Evolutionary conservation across 1,140 invertebrate genomes (phyloP), one percentile per base, ranked within the genome.

Genomic region (Brachionus asplanchnoidis): DNA sequence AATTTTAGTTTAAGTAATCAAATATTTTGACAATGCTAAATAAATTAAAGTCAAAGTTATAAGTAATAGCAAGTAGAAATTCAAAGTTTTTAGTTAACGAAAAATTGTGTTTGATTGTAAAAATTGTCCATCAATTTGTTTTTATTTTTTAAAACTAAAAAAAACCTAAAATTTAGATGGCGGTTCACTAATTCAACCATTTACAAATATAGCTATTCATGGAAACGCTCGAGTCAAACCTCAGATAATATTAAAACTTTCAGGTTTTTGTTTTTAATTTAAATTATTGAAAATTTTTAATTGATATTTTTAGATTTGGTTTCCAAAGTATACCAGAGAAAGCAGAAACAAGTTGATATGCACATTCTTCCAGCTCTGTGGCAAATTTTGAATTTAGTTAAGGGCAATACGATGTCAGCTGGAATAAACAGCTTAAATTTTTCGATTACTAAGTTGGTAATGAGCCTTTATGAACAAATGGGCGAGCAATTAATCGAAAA

Each of bases 331-430:
- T 89, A 88, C 84, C 85, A 86, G 11, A 85, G 87, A 40, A 90
- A 89, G 83, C 87, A 87, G 28, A 89, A 89, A 80, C 88, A 87
- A 84, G 87, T 90, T 26, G 86, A 87, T 14, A 86, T 89, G 66
- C 88, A 89, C 85, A 88, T 89, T 1, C 85, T 90, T 75, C 89
- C 88, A 12, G 85, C 89, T 11, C 60, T 89, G 14, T 89, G 88
- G 88, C 88, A 89, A 79, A 85, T 90, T n/a, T 86, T 90, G 3
- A 87, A 87, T 66, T 86, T 86, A n/a, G 86, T 86, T 11, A 87
- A 88, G 60, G 86, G 87, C 44, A 65, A 32, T n/a, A 50, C 66
- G 50, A 87, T 87, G 79, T 88, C 88, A 5, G 86, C 87, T 23
- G 87, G 87, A 20, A 87, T 87, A 3, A 86, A 86, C 17, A 88